These are phyloP conservation scores for Drosophila eugracilis DNA, from an alignment of 1,140 invertebrate species.

Conservation along the genomic window DNA sequence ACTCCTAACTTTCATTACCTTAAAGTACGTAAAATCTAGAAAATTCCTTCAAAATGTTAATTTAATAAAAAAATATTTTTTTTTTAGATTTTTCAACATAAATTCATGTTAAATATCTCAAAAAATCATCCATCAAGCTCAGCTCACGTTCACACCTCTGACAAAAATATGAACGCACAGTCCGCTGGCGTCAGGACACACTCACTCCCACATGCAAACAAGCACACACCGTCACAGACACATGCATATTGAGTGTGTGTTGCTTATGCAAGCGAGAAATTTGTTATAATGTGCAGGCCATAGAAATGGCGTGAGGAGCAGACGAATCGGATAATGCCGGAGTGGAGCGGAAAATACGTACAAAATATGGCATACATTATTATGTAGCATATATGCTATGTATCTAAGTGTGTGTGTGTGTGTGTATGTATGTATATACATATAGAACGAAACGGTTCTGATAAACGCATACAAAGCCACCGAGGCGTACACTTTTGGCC, in stretches of 20 bases:
- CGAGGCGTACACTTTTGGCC: constrained; percentile 64
- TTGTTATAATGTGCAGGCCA: constrained; percentile 79
- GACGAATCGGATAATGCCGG: constrained; percentile 30
- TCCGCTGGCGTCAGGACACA: constrained; percentile 1
- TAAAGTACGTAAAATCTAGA: too few relatives aligned
- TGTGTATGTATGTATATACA: too few relatives aligned
- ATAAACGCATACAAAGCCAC: constrained; percentile 77
- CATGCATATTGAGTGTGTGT: constrained; percentile 57
- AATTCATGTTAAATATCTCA: neutral
- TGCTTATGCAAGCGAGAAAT: constrained; percentile 82
- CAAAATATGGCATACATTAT: constrained; percentile 53
- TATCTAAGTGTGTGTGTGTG: too few relatives aligned
- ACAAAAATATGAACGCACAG: constrained; percentile 7
- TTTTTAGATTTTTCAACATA: too few relatives aligned
- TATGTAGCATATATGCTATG: constrained; percentile 19
- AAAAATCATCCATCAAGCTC: constrained; percentile 12
- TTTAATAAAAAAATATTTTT: too few relatives aligned
- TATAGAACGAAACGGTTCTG: constrained; percentile 64
- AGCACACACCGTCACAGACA: constrained; percentile 19
- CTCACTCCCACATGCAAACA: constrained; percentile 7
- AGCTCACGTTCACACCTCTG: constrained; percentile 39
- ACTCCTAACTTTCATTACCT: too few relatives aligned
- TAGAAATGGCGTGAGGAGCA: constrained; percentile 46
- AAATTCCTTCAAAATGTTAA: too few relatives aligned
- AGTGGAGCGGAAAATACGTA: constrained; percentile 8